A percentile compares a stretch with the other conserved stretches of the same genome.
Evolutionary conservation across 1,140 invertebrate species (phyloP).

Genomic region (Lamellibrachia luymesi): DNA sequence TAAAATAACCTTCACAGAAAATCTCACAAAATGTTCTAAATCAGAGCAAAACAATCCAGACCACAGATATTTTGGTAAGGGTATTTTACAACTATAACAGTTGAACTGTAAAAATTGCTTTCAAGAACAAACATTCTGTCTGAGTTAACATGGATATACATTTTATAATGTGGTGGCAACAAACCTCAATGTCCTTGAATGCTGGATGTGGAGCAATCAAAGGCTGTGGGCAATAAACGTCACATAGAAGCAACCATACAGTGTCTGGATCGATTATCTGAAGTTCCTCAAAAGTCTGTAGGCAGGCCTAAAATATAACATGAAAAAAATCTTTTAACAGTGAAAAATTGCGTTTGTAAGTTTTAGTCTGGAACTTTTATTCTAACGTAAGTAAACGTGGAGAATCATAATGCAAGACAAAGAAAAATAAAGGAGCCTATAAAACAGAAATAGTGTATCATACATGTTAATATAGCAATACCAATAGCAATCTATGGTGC

Average conservation of each 20-base stretch:
- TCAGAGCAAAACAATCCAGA: no score
- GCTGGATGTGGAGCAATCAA: slow-evolving; percentile 10
- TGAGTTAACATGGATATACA: no score
- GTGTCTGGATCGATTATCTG: slow-evolving; percentile 17
- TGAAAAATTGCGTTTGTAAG: not conserved
- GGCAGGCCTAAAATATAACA: slow-evolving; percentile 17
- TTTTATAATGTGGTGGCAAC: not conserved
- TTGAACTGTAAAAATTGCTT: no score
- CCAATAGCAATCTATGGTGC: no score
- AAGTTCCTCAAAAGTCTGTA: slow-evolving; percentile 17
- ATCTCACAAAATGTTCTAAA: no score
- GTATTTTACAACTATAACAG: no score
- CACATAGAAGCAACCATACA: slow-evolving; percentile 21
- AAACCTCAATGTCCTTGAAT: not conserved
- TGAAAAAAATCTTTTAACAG: not conserved
- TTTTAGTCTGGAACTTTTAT: not conserved
- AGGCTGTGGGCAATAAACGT: slow-evolving; percentile 18
- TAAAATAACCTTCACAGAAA: no score
- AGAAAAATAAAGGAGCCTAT: no score
- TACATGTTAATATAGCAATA: no score
- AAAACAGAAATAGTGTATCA: not conserved
- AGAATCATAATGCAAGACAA: not conserved
- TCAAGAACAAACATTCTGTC: no score
- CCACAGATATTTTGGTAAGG: no score
- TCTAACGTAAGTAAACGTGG: not conserved